Evolutionary conservation across 2,797 vertebrate species (phyloP).

Genomic region (Megalops cyprinoides): DNA sequence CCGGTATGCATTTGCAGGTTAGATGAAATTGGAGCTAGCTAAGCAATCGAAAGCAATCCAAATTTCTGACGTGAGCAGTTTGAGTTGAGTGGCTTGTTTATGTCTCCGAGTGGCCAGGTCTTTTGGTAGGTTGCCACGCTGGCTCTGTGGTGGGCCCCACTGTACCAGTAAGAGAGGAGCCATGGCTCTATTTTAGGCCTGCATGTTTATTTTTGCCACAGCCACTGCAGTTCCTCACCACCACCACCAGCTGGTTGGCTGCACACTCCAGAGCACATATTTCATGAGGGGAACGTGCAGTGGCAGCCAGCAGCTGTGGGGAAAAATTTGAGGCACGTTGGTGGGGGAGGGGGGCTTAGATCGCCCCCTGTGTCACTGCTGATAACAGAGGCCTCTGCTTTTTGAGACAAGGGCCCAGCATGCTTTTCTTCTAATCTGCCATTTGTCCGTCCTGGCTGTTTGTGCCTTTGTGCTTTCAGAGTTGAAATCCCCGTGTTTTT

Average conservation of each 20-base stretch:
- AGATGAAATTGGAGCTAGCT: too few species aligned
- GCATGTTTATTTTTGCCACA: neutral
- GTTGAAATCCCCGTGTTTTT: neutral
- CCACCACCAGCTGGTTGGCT: neutral
- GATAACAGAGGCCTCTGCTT: too few species aligned
- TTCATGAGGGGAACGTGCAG: neutral
- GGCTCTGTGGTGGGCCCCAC: too few species aligned
- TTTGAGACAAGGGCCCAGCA: too few species aligned
- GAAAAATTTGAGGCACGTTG: neutral
- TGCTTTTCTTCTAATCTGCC: neutral
- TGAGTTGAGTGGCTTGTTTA: too few species aligned
- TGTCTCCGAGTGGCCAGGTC: too few species aligned
- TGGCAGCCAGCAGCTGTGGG: neutral
- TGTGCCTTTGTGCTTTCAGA: neutral
- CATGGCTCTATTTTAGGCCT: neutral
- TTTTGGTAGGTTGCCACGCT: too few species aligned
- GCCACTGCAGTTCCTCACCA: too few species aligned
- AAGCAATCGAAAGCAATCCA: too few species aligned
- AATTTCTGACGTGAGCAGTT: too few species aligned
- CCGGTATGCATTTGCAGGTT: too few species aligned
- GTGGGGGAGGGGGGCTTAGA: neutral
- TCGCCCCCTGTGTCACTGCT: neutral
- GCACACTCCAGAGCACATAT: neutral
- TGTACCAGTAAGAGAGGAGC: too few species aligned
- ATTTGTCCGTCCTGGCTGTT: neutral